A percentile compares a stretch with the other conserved stretches of the same genome.
Evolutionary conservation across 2,888 invertebrate genomes (phyloP).

Genomic region (Nysson spinosus): DNA sequence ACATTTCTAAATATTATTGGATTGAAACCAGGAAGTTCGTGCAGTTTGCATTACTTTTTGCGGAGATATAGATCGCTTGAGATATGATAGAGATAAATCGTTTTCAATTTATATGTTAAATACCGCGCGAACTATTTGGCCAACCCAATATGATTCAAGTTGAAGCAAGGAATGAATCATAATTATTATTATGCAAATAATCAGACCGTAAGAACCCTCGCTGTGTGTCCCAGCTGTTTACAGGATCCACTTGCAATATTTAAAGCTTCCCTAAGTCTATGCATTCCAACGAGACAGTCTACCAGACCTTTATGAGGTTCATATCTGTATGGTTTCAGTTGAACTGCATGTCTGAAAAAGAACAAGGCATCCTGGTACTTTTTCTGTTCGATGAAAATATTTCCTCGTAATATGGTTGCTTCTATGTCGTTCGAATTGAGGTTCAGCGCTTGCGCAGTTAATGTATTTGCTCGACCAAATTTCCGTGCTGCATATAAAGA

Average conservation of each 20-base stretch:
- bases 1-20: too few species aligned
- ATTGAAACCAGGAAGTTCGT: too few species aligned
- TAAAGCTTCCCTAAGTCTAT: slow-evolving; percentile 85
- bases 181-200: too few species aligned
- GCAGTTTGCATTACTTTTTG: too few species aligned
- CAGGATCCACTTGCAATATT: slow-evolving; percentile 85
- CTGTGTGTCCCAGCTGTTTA: slow-evolving; percentile 85
- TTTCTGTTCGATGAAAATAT: slow-evolving; percentile 82
- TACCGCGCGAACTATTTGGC: too few species aligned
- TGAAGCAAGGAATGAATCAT: too few species aligned
- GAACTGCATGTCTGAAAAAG: slow-evolving; percentile 84
- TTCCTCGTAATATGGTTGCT: slow-evolving; percentile 86
- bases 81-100: too few species aligned
- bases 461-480: slow-evolving; percentile 84
- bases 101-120: too few species aligned
- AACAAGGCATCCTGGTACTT: slow-evolving; percentile 83
- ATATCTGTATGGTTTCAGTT: slow-evolving; percentile 82
- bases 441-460: slow-evolving; percentile 85
- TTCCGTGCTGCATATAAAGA: slow-evolving; percentile 82
- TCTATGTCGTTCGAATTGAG: slow-evolving; percentile 84
- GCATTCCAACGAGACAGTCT: slow-evolving; percentile 84
- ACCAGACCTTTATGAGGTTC: slow-evolving; percentile 89
- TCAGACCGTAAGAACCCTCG: slow-evolving; percentile 86
- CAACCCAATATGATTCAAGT: too few species aligned
- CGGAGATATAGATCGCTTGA: too few species aligned